A percentile compares a stretch with the other conserved stretches of the same genome.
phyloP scores from a whole-genome alignment of 2,113 vertebrate genomes.

The Stomatorhinus ivindoensis region DNA sequence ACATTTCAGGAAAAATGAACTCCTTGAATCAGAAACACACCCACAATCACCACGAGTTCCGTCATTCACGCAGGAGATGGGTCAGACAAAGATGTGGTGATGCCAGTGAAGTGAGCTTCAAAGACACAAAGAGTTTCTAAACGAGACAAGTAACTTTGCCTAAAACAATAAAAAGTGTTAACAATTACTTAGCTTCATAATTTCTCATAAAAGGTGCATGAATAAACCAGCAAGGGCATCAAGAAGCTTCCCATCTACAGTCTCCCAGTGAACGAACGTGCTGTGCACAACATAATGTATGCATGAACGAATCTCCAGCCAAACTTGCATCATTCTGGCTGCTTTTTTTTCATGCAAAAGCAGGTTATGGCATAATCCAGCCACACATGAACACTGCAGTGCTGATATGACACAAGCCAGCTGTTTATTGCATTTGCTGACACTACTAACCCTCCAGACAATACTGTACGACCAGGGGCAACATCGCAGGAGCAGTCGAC shows the following conservation, averaged over 20 bases:
- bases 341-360: not conserved
- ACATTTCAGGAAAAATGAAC: not conserved
- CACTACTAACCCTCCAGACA: not conserved
- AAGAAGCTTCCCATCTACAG: not conserved
- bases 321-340: not conserved
- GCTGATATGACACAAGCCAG: not conserved
- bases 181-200: not conserved
- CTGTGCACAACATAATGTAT: not conserved
- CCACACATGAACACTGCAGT: not conserved
- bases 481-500: not conserved
- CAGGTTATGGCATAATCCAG: not conserved
- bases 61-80: not conserved
- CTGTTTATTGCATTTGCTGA: not conserved
- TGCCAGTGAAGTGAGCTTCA: not conserved
- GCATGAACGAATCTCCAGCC: not conserved
- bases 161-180: not conserved
- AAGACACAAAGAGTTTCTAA: not conserved
- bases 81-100: not conserved
- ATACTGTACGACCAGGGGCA: not conserved
- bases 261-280: not conserved
- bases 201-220: not conserved
- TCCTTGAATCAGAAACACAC: not conserved
- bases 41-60: not conserved
- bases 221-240: not conserved
- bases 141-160: not conserved